phyloP scores from a whole-genome alignment of 23 tunicate genomes.

The Aplidium turbinatum region DNA sequence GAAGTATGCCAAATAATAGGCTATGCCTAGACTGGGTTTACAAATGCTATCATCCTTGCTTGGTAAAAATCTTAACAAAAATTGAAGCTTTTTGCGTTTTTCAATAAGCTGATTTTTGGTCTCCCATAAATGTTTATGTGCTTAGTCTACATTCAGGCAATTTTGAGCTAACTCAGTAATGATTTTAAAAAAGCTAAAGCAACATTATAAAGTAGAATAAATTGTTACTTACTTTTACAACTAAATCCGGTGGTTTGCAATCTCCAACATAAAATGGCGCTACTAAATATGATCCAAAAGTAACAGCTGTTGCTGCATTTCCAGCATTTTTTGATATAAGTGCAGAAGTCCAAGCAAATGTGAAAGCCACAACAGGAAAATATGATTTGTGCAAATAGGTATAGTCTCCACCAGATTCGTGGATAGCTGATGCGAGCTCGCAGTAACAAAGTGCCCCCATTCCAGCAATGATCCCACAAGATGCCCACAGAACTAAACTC shows the following conservation, averaged over 20 bases:
- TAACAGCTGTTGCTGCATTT: slow-evolving; percentile 68
- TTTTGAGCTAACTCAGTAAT: no score
- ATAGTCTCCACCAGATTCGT: slow-evolving; percentile 75
- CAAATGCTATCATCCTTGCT: no score
- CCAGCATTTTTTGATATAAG: slow-evolving; percentile 42
- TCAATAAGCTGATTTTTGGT: no score
- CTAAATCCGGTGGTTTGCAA: slow-evolving; percentile 54
- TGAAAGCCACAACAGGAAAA: slow-evolving; percentile 48
- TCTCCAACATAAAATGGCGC: slow-evolving; percentile 57
- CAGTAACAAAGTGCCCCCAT: slow-evolving; percentile 73
- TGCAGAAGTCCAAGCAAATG: slow-evolving; percentile 68
- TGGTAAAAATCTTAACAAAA: no score
- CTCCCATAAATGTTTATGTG: no score
- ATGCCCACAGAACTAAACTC: slow-evolving; percentile 76
- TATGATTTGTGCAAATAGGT: slow-evolving; percentile 56
- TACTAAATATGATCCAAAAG: slow-evolving; percentile 65
- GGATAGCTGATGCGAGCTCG: slow-evolving; percentile 61
- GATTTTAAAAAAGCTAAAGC: no score
- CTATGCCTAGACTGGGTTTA: no score
- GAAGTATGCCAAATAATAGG: no score
- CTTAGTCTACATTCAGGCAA: no score
- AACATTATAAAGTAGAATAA: neutral
- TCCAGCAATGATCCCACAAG: slow-evolving; percentile 64
- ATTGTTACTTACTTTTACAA: slow-evolving; percentile 44
- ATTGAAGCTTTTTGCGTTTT: no score